Base-by-base conservation (phyloP, 2,888 invertebrate genomes). In the Eurois occulta region DNA sequence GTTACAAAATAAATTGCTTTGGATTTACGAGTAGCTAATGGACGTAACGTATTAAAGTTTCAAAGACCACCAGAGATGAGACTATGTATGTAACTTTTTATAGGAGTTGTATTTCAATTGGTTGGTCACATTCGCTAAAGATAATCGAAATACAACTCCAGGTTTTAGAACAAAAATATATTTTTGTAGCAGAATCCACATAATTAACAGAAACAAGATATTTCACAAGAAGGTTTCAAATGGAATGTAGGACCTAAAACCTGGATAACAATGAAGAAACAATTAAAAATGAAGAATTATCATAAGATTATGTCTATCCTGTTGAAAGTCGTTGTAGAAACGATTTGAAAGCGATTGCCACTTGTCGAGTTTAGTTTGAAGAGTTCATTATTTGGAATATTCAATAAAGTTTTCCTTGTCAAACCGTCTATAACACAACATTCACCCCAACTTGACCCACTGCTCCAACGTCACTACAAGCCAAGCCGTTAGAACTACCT, bases 401-500 rank as follows among this genome's bases (percentile, higher is more conserved):
- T n/a, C n/a, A n/a, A n/a, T n/a, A n/a, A n/a, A n/a, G n/a, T n/a
- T n/a, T n/a, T 38, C 13, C 6, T 38, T 64, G 64, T n/a, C 24
- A 64, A 38, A 64, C 64, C 2, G 10, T 58, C 6, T 16, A 16
- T 1, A 58, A 11, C 1, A 10, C 0, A 28, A 46, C 24, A 58
- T 64, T 43, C 5, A 24, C 13, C 1, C 66, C 2, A 38, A 75
- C 21, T 87, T 65, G 28, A 32, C 72, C 66, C 18, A 73, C 87
- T 87, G 80, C 2, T 75, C 10, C 3, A 24, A 11, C 7, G 72
- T 0, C 10, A 77, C 89, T 89, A 75, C 80, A 81, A 81, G 8
- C 58, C 55, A 71, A 77, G 76, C 85, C 77, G 85, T 88, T 88
- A 86, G 74, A 74, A 87, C 85, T 84, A 85, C 78, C 84, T 86